Conservation (phyloP, 2,797 vertebrate genomes). For the Rhinoraja longicauda region DNA sequence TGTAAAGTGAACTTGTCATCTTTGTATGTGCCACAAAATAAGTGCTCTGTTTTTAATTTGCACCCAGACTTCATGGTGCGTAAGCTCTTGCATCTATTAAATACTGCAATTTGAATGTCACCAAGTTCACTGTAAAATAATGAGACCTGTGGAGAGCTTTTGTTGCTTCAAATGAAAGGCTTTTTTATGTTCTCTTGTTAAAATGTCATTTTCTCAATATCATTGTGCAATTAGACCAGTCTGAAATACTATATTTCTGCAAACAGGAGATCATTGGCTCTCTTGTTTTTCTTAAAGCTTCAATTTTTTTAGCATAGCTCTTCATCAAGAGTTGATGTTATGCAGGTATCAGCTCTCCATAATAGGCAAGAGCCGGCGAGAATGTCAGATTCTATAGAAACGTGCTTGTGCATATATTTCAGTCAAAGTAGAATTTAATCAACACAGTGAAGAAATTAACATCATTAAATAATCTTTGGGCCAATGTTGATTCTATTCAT, state of each 20-base stretch:
- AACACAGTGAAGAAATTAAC: background rate
- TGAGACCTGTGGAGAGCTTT: conserved; percentile 34
- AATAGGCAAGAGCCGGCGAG: background rate
- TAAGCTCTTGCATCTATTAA: conserved; percentile 34
- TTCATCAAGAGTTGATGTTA: background rate
- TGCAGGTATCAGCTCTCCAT: background rate
- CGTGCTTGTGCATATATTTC: conserved; percentile 19
- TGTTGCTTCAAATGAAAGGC: conserved; percentile 35
- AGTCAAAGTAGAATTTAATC: conserved; percentile 6
- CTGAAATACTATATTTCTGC: conserved; percentile 14
- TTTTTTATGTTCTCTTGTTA: conserved; percentile 31
- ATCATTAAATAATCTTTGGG: conserved; percentile 1
- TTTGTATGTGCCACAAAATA: conserved; percentile 28
- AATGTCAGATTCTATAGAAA: conserved; percentile 15
- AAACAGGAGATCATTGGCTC: conserved; percentile 15
- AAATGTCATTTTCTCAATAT: conserved; percentile 36
- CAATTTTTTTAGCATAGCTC: background rate
- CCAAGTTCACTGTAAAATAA: conserved; percentile 32
- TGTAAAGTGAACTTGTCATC: conserved; percentile 26
- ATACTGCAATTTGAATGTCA: conserved; percentile 36
- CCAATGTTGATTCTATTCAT: background rate
- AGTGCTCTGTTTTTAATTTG: conserved; percentile 30
- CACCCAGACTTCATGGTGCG: conserved; percentile 30
- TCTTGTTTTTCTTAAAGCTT: conserved; percentile 13
- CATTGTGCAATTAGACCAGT: conserved; percentile 23